Base-by-base conservation (phyloP, 1,140 invertebrate genomes). In the Hesperophylax magnus region DNA sequence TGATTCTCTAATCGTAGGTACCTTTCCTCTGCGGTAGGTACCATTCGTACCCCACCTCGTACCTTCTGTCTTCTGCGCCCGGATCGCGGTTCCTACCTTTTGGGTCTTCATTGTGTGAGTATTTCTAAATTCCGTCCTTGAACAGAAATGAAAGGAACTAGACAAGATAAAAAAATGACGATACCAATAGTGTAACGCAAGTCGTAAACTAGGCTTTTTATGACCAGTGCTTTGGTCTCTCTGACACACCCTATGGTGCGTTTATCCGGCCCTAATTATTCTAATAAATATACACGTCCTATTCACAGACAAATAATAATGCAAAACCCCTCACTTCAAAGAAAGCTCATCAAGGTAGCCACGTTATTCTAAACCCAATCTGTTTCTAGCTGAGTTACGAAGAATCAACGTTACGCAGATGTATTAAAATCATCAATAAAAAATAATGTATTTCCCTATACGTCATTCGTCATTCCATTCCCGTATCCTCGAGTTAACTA, bases 181-280 rank as follows among this genome's bases (percentile, higher is more conserved):
- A 71, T 71, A 9, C 22, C 17, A 18, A 24, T 52, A 52, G 39
- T 52, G 18, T n/a, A 20, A 47, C 31, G 34, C 39, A 52, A 20
- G n/a, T 71, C 67, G 39, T 71, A 71, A 71, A 71, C 15, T 52
- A 18, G 15, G 0, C 47, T 20, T 71, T 71, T 71, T 71, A 71
- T 47, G 53, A 18, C 67, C 39, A 52, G 67, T 15, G 61, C 4
- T 65, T 65, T 65, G 17, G 61, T 7, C 61, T 65, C 24, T 71
- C 18, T 1, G 67, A 71, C 67, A 53, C 67, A 71, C 67, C 67
- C 67, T 20, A 71, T 11, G 63, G 34, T 52, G 39, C 39, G 39
- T 71, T 71, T 71, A 71, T 71, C 67, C 39, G 67, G 67, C 67
- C 34, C 17, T 71, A 71, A 71, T 65, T 65, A 65, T 65, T 65